Evolutionary conservation across 2,888 invertebrate genomes (phyloP).

Genomic region (Mesorhabditis spiculigera): DNA sequence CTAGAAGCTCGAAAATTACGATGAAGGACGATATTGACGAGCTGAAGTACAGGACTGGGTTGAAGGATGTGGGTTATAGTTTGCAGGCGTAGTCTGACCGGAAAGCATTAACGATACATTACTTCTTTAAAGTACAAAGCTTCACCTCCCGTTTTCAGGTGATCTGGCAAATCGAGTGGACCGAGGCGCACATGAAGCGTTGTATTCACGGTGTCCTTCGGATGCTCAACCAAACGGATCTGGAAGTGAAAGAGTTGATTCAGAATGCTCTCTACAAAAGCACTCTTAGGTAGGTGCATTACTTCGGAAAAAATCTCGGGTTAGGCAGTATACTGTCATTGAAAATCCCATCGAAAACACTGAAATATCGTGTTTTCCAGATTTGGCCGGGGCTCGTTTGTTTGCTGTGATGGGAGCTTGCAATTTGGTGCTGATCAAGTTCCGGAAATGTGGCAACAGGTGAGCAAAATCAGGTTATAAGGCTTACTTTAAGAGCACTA

Average conservation of each 20-base stretch:
- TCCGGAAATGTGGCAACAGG: slow-evolving; percentile 52
- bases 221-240: slow-evolving; percentile 37
- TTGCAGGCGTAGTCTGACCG: not conserved
- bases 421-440: slow-evolving; percentile 57
- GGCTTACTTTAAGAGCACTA: no score
- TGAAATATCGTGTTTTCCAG: slow-evolving; percentile 19
- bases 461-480: no score
- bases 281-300: slow-evolving; percentile 18
- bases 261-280: slow-evolving; percentile 34
- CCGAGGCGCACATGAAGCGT: slow-evolving; percentile 51
- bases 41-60: slow-evolving; percentile 44
- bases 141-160: slow-evolving; percentile 34
- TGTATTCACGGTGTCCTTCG: slow-evolving; percentile 45
- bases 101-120: no score
- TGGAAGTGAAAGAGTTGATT: slow-evolving; percentile 31
- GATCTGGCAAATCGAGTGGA: slow-evolving; percentile 54
- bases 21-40: slow-evolving; percentile 50
- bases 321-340: not conserved
- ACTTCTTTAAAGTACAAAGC: no score
- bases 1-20: slow-evolving; percentile 27
- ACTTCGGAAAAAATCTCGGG: no score
- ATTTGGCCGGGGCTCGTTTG: slow-evolving; percentile 53
- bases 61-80: slow-evolving; percentile 30
- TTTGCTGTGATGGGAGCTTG: slow-evolving; percentile 53
- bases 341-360: not conserved